Conservation (phyloP, 2,113 vertebrate species). For the Daphoenositta chrysoptera region DNA sequence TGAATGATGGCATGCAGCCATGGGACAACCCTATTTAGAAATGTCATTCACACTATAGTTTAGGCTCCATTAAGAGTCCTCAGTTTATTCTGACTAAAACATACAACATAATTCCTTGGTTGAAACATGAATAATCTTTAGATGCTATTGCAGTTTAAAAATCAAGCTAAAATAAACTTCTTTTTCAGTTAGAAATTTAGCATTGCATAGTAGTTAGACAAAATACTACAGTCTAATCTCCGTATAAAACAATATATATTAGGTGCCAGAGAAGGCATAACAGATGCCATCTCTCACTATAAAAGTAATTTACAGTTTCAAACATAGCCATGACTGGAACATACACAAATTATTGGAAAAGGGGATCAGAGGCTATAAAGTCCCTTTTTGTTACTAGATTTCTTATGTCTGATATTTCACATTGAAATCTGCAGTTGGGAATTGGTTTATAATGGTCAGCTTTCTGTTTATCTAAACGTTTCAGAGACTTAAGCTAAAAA, state of each 20-base stretch:
- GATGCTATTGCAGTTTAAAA: conserved; percentile 47
- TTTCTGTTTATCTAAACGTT: conserved; percentile 23
- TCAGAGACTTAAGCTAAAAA: not conserved
- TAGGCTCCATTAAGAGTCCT: conserved; percentile 46
- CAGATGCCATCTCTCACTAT: conserved; percentile 54
- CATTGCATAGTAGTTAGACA: conserved; percentile 44
- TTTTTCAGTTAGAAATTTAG: conserved; percentile 52
- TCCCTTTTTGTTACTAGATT: conserved; percentile 8
- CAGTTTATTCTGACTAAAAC: conserved; percentile 63
- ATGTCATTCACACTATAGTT: conserved; percentile 70
- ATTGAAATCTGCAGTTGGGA: not conserved
- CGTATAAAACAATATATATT: conserved; percentile 54
- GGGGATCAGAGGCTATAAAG: conserved; percentile 20
- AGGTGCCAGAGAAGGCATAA: conserved; percentile 51
- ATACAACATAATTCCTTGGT: conserved; percentile 66
- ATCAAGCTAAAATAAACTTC: conserved; percentile 52
- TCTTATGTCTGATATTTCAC: not conserved
- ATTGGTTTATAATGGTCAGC: conserved; percentile 1
- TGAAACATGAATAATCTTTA: conserved; percentile 55
- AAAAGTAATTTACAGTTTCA: conserved; percentile 52
- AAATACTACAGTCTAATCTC: conserved; percentile 34
- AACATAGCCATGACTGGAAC: not conserved
- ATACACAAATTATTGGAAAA: conserved; percentile 35
- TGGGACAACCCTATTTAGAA: conserved; percentile 66
- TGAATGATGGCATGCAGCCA: conserved; percentile 52